These are phyloP conservation scores for Amazona ochrocephala DNA, from an alignment of 2,797 vertebrate genomes.

Conservation along the genomic window DNA sequence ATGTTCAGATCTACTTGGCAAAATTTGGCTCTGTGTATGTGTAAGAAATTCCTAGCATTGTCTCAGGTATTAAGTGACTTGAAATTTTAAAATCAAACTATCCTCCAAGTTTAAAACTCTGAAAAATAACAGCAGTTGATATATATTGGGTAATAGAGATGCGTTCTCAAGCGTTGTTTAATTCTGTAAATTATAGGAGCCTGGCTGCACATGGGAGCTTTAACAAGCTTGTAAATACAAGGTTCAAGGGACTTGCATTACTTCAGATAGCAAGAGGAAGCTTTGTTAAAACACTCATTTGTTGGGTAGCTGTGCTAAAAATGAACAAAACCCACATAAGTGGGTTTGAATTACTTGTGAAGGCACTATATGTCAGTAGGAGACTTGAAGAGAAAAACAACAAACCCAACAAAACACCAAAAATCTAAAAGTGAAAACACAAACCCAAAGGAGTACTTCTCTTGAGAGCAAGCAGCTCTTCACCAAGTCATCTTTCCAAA, in stretches of 20 bases:
- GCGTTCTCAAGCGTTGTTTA: neutral
- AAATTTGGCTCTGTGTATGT: neutral
- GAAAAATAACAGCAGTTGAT: neutral
- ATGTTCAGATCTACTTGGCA: neutral
- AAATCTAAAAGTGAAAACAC: neutral
- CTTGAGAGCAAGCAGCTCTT: neutral
- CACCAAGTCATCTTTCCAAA: neutral
- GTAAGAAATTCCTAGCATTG: neutral
- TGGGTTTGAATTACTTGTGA: neutral
- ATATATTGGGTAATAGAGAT: neutral
- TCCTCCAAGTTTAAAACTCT: neutral
- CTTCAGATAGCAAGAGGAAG: neutral
- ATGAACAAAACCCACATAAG: accelerated
- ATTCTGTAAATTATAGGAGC: neutral
- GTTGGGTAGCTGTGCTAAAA: neutral
- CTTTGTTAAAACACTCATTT: neutral
- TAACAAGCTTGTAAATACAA: neutral
- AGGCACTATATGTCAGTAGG: neutral
- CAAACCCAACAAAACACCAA: neutral
- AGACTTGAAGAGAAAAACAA: neutral
- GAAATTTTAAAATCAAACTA: neutral
- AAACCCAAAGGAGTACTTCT: neutral
- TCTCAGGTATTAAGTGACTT: neutral
- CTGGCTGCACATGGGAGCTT: neutral
- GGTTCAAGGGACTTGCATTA: neutral